Evolutionary conservation across 2,113 vertebrate species (phyloP).

Genomic region (Erythrocercus mccallii): DNA sequence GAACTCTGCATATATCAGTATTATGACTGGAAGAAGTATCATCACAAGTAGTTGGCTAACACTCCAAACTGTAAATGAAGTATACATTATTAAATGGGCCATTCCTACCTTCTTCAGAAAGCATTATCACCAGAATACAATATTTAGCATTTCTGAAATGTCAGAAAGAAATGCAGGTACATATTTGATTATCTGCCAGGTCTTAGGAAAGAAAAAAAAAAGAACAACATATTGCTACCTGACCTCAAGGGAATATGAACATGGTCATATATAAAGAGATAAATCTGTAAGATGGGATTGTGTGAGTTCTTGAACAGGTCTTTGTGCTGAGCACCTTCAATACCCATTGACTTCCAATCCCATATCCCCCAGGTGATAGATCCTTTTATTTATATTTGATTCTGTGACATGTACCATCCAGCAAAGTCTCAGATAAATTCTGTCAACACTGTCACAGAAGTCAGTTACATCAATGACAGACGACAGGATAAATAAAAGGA

Average conservation of each 20-base stretch:
- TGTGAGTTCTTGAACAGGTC: neutral
- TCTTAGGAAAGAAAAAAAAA: neutral
- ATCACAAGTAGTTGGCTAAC: slow-evolving; percentile 47
- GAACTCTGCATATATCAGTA: slow-evolving; percentile 58
- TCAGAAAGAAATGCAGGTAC: slow-evolving; percentile 46
- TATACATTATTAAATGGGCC: slow-evolving; percentile 69
- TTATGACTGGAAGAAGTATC: slow-evolving; percentile 59
- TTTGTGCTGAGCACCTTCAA: slow-evolving; percentile 17
- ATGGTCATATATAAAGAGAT: neutral
- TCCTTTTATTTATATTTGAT: slow-evolving; percentile 40
- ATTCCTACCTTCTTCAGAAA: slow-evolving; percentile 31
- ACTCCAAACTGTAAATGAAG: slow-evolving; percentile 68
- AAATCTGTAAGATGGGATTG: slow-evolving; percentile 29
- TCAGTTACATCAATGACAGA: slow-evolving; percentile 29
- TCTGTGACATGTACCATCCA: slow-evolving; percentile 16
- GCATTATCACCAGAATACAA: slow-evolving; percentile 52
- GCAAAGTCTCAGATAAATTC: slow-evolving; percentile 34
- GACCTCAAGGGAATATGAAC: slow-evolving; percentile 26
- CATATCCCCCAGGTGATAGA: neutral
- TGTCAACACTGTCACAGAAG: slow-evolving; percentile 15
- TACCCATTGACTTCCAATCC: neutral
- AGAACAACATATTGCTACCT: slow-evolving; percentile 4
- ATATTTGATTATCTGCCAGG: slow-evolving; percentile 44
- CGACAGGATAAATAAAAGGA: slow-evolving; percentile 26
- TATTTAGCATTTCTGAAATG: slow-evolving; percentile 56